A percentile compares a stretch with the other conserved stretches of the same genome.
Evolutionary conservation across 2,888 invertebrate genomes (phyloP).

Genomic region (Tryphoninae sp.): DNA sequence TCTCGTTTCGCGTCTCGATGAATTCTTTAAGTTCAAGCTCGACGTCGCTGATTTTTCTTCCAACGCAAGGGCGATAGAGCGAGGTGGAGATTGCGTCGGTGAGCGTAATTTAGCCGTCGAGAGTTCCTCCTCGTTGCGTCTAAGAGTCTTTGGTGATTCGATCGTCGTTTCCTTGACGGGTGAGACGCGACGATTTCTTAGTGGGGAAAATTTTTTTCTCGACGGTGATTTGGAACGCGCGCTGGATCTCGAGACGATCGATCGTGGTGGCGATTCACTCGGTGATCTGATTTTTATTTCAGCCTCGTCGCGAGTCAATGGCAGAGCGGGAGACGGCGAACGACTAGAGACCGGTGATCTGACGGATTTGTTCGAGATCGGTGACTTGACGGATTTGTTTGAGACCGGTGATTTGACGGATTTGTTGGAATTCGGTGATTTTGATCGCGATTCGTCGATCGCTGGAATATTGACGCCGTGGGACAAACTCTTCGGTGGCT

Average conservation of each 20-base stretch:
- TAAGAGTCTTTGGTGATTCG: slow-evolving; percentile 15
- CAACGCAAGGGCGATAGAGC: slow-evolving; percentile 33
- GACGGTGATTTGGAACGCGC: slow-evolving; percentile 65
- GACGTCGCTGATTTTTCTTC: slow-evolving; percentile 39
- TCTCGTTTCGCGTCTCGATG: slow-evolving; percentile 45
- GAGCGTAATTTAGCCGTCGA: slow-evolving; percentile 69
- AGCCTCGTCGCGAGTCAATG: slow-evolving; percentile 76
- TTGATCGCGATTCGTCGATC: slow-evolving; percentile 37
- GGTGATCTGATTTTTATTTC: slow-evolving; percentile 72
- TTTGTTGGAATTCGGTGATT: slow-evolving; percentile 35
- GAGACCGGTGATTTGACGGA: slow-evolving; percentile 66
- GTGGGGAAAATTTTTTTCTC: slow-evolving; percentile 57
- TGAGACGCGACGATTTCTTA: slow-evolving; percentile 63
- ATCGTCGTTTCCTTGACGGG: slow-evolving; percentile 11
- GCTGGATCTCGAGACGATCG: background rate
- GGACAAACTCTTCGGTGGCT: slow-evolving; percentile 71
- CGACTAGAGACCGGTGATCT: slow-evolving; percentile 72
- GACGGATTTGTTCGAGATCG: background rate
- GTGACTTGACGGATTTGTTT: slow-evolving; percentile 60
- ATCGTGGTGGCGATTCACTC: slow-evolving; percentile 71
- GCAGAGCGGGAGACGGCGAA: slow-evolving; percentile 78
- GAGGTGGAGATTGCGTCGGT: slow-evolving; percentile 72
- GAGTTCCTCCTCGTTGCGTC: slow-evolving; percentile 59
- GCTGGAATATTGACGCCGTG: slow-evolving; percentile 41
- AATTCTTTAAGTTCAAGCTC: slow-evolving; percentile 29